Base-by-base conservation (phyloP, 2,888 invertebrate genomes). In the Chymomyza amoena region DNA sequence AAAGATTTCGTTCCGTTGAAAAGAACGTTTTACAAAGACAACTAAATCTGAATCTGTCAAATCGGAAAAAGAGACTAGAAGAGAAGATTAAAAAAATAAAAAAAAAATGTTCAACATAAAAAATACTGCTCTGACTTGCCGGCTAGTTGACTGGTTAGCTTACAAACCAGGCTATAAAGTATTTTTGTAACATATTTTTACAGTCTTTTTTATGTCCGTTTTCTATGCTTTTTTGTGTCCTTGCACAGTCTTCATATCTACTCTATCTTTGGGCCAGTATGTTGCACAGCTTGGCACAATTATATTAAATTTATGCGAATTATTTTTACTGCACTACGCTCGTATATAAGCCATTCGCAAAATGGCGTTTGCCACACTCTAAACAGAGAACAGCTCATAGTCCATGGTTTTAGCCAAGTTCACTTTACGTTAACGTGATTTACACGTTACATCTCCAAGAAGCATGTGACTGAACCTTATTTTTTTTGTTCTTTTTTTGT, bases 361-460 rank as follows among this genome's bases (percentile, higher is more conserved):
- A 66, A 28, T 39, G 62, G 39, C 54, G 52, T 18, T 9, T 20
- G 59, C 13, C 56, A 2, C 18, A 32, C 16, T n/a, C 15, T 10
- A 6, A 0, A 25, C 18, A 60, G 13, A 32, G 59, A 15, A 20
- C 61, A 9, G 1, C 32, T 32, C 39, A 45, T 13, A 2, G 39
- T 13, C 39, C 13, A 13, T 45, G 10, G 0, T 4, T 13, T 13
- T 13, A 45, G 39, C 45, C 13, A 25, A 6, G 28, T 10, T 13
- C 64, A 66, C 36, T 67, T 69, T 20, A 73, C 70, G 70, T 84
- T 82, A 78, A 83, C 84, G 84, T 80, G 79, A 86, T 86, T 86
- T 84, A 73, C 81, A 74, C 70, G 73, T 81, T 77, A 77, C 20
- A 18, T 16, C 54, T 20, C 7, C 2, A 54, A 13, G 54, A 54